A percentile compares a stretch with the other conserved stretches of the same genome.
Evolutionary conservation across 1,140 invertebrate genomes (phyloP).

Genomic region (Phymastichus coffea): DNA sequence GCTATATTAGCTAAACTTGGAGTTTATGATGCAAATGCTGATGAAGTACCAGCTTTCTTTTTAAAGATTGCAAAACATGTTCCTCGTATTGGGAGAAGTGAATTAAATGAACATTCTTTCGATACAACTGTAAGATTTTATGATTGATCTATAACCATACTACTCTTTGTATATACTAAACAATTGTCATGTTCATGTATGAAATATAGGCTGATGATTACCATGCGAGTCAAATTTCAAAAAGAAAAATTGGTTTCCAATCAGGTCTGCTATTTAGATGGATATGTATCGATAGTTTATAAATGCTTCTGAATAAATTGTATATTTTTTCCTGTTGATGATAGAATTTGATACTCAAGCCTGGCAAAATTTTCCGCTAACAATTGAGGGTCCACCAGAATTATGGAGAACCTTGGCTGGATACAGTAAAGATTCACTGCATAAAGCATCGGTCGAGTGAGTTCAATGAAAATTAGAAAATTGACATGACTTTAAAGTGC

Average conservation of each 20-base stretch:
- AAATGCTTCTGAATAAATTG: neutral
- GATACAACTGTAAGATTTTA: neutral
- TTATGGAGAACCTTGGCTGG: slow-evolving; percentile 45
- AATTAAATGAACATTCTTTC: slow-evolving; percentile 59
- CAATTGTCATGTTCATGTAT: too few species aligned
- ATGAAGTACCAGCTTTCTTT: slow-evolving; percentile 51
- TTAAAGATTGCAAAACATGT: slow-evolving; percentile 56
- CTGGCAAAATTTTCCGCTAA: slow-evolving; percentile 46
- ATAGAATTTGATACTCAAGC: slow-evolving; percentile 28
- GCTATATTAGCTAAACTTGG: slow-evolving; percentile 1
- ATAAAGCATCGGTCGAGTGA: slow-evolving; percentile 37
- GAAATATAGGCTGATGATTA: too few species aligned
- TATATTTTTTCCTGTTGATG: too few species aligned
- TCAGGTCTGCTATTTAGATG: too few species aligned
- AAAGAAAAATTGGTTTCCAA: too few species aligned
- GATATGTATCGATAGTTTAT: too few species aligned
- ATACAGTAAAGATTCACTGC: slow-evolving; percentile 36
- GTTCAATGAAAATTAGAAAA: slow-evolving; percentile 7
- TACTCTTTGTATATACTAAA: too few species aligned
- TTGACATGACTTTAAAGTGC: neutral
- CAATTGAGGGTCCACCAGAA: slow-evolving; percentile 46
- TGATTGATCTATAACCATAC: too few species aligned
- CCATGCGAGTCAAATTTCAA: too few species aligned
- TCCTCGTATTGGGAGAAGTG: slow-evolving; percentile 49
- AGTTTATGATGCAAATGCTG: slow-evolving; percentile 17